Base-by-base conservation (phyloP, 2,888 invertebrate species). In the Drosophila hamatofila region DNA sequence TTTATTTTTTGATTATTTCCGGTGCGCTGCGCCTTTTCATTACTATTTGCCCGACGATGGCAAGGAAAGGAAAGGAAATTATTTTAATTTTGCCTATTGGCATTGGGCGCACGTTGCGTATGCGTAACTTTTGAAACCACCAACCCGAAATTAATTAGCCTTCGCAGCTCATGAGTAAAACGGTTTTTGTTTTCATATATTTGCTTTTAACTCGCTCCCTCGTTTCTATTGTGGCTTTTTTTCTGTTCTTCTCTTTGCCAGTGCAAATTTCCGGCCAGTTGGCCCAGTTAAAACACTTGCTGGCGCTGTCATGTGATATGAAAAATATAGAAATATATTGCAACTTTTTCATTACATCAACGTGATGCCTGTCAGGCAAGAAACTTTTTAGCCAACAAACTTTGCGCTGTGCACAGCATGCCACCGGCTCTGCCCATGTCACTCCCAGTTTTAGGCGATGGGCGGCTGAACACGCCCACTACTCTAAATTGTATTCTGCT, bases 271-370 rank as follows among this genome's bases (percentile, higher is more conserved):
- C 70, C 65, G 69, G 64, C 49, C 61, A 63, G 68, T 39, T 67
- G 52, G 5, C 21, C 42, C 44, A 52, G 44, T 42, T 76, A 67
- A 60, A 61, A n/a, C 52, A 57, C 59, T 66, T 66, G 67, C 42
- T 60, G 67, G 39, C 44, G 62, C 62, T 71, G 73, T 84, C 72
- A 80, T 73, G 80, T 72, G 73, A 78, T 70, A 78, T 71, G 71
- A 80, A 67, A 78, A 70, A 79, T 77, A 73, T 78, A 69, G 61
- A 63, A 78, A 81, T 73, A 57, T 75, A 74, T 73, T 73, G 68
- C 82, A 85, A 87, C 84, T 87, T 87, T 89, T 81, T 79, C 66
- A 83, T 80, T 78, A 81, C 73, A 78, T 86, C 87, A 89, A 83
- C 79, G 72, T 83, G 81, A 74, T 67, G 80, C 66, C 84, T 72